Evolutionary conservation across 2,888 invertebrate species (phyloP).

Genomic region (Celastrina argiolus): DNA sequence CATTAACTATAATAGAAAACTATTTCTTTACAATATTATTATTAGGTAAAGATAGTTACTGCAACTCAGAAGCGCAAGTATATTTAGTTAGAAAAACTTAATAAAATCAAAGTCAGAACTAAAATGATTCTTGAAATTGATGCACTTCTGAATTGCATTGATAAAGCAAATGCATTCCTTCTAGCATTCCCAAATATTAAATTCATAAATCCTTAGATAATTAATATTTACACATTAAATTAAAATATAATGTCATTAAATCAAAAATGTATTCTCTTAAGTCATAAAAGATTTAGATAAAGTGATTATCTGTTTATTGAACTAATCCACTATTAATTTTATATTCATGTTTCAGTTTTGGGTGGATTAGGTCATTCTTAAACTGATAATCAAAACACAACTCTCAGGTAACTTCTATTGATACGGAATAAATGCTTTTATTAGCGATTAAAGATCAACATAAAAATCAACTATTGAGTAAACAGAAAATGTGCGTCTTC

Average conservation of each 20-base stretch:
- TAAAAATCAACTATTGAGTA: background rate
- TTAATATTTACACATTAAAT: slow-evolving; percentile 42
- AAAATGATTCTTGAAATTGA: background rate
- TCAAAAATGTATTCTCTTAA: slow-evolving; percentile 16
- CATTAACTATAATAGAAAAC: slow-evolving; percentile 54
- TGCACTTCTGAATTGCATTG: background rate
- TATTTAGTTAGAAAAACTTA: background rate
- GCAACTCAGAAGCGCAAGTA: background rate
- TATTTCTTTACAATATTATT: slow-evolving; percentile 51
- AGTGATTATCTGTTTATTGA: background rate
- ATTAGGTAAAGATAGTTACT: slow-evolving; percentile 36
- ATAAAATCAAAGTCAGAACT: background rate
- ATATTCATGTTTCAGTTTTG: background rate
- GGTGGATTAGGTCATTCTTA: background rate
- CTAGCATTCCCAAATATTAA: slow-evolving; percentile 4
- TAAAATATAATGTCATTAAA: slow-evolving; percentile 33
- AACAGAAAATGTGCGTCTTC: slow-evolving; percentile 3
- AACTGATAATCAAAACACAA: background rate
- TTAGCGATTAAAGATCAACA: background rate
- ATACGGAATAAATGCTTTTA: background rate
- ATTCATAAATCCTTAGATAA: background rate
- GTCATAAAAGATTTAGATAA: background rate
- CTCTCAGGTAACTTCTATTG: background rate
- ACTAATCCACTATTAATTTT: background rate
- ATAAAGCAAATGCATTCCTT: slow-evolving; percentile 40